These are phyloP conservation scores for Thymelicus sylvestris DNA, from an alignment of 2,888 invertebrate species.

Conservation along the genomic window DNA sequence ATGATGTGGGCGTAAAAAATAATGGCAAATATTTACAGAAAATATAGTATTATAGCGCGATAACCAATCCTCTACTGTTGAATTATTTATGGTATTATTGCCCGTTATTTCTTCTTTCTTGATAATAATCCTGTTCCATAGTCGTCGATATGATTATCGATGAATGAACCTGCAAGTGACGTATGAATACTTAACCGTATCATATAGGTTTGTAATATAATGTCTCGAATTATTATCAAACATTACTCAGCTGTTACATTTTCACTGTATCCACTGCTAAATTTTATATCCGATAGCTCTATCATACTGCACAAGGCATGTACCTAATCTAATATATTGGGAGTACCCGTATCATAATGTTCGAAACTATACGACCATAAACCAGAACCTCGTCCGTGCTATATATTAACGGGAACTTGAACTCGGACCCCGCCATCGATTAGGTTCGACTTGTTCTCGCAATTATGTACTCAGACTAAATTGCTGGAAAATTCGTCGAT, in stretches of 20 bases:
- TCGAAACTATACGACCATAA: constrained; percentile 23
- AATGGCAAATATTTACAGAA: too few species aligned
- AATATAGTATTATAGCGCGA: too few species aligned
- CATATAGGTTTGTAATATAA: neutral
- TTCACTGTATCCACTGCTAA: too few species aligned
- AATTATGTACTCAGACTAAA: constrained; percentile 83
- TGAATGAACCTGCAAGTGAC: neutral
- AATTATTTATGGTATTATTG: neutral
- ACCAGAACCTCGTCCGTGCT: constrained; percentile 58
- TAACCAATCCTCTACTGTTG: neutral
- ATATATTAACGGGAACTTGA: constrained; percentile 71
- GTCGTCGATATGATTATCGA: neutral
- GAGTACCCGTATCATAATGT: neutral
- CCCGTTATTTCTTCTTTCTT: neutral
- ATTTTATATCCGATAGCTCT: too few species aligned
- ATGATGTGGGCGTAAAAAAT: too few species aligned
- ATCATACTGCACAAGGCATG: too few species aligned
- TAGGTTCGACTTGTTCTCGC: constrained; percentile 80
- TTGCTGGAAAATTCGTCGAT: constrained; percentile 78
- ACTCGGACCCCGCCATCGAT: constrained; percentile 75
- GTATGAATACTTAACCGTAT: neutral
- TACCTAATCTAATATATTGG: too few species aligned
- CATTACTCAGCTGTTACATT: too few species aligned
- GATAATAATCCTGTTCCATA: neutral
- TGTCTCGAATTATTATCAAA: too few species aligned